Percentiles rank a stretch among this genome's conserved stretches.
These are phyloP conservation scores for Helicolenus hilgendorfi DNA, from an alignment of 2,797 vertebrate species.

Conservation along the genomic window DNA sequence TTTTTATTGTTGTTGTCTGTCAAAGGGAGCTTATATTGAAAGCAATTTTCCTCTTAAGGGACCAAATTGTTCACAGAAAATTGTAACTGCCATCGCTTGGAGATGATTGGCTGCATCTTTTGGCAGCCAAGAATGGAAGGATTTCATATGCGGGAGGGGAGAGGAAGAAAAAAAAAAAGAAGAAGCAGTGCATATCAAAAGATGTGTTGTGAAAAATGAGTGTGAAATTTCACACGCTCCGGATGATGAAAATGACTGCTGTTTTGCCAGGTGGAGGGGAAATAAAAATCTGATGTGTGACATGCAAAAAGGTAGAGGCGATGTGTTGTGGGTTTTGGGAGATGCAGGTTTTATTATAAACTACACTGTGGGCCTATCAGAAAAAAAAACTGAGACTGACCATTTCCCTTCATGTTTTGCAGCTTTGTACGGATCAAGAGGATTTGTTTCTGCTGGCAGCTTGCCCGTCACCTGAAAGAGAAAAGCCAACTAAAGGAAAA, in stretches of 20 bases:
- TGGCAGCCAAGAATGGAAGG: constrained; percentile 86
- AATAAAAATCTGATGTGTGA: constrained; percentile 67
- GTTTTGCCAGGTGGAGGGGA: constrained; percentile 80
- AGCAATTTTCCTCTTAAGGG: constrained; percentile 93
- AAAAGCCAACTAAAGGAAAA: constrained; percentile 49
- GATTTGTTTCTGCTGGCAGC: constrained; percentile 82
- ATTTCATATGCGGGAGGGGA: constrained; percentile 84
- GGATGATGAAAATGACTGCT: constrained; percentile 85
- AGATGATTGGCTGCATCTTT: constrained; percentile 89
- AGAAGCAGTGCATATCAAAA: constrained; percentile 86
- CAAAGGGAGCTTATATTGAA: constrained; percentile 92
- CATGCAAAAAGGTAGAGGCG: constrained; percentile 46
- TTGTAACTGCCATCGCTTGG: constrained; percentile 89
- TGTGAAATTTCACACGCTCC: constrained; percentile 89
- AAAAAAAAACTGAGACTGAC: constrained; percentile 28
- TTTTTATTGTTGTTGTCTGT: constrained; percentile 91
- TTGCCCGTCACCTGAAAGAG: constrained; percentile 77
- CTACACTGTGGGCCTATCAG: constrained; percentile 31
- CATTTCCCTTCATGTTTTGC: constrained; percentile 63
- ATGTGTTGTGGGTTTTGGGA: constrained; percentile 16
- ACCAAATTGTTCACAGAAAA: constrained; percentile 91
- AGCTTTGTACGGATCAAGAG: constrained; percentile 81
- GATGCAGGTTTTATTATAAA: constrained; percentile 55
- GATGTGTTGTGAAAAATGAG: constrained; percentile 90
- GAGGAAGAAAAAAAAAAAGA: constrained; percentile 23